Evolutionary conservation across 2,888 invertebrate species (phyloP), one percentile per base, ranked within the genome.

Genomic region (Limnephilus lunatus): DNA sequence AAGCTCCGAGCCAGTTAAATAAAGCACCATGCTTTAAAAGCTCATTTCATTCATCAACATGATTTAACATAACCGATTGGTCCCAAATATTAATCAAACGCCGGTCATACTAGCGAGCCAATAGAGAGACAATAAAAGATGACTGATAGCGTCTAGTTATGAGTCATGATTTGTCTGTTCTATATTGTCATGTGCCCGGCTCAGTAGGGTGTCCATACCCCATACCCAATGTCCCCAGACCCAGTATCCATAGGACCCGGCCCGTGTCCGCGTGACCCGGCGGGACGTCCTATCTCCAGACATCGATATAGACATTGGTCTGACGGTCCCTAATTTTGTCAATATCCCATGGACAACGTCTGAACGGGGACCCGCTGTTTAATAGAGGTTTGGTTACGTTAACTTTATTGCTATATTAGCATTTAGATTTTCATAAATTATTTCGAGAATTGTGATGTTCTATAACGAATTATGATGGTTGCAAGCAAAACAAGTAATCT

Each of bases 111-210:
- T 14, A 44, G n/a, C 86, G 86, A 25, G 48, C n/a, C 86, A 44
- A 48, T 53, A 30, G 68, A 30, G 88, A 35, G 88, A 89, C 88
- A 83, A 90, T 85, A 31, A 48, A 31, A 68, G 83, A 85, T 92
- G 89, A 92, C 85, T 85, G 92, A 83, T 93, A 90, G 90, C 90
- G 88, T 90, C 90, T 82, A 90, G 89, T 85, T 93, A 90, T 93
- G 93, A 93, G 88, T 92, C 91, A 92, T 93, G 92, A 93, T 92
- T 93, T 93, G 92, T 93, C 91, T 92, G 93, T 85, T 90, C 85
- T 44, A 85, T 83, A 89, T 91, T 93, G 91, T 92, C 91, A 90
- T 87, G 90, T 53, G 89, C 32, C 81, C 39, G 68, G 91, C 85
- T 91, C 83, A 68, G 68, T 68, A 68, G 68, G 68, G 68, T n/a